Conservation (phyloP, 2,113 vertebrate species). For the Solea solea region DNA sequence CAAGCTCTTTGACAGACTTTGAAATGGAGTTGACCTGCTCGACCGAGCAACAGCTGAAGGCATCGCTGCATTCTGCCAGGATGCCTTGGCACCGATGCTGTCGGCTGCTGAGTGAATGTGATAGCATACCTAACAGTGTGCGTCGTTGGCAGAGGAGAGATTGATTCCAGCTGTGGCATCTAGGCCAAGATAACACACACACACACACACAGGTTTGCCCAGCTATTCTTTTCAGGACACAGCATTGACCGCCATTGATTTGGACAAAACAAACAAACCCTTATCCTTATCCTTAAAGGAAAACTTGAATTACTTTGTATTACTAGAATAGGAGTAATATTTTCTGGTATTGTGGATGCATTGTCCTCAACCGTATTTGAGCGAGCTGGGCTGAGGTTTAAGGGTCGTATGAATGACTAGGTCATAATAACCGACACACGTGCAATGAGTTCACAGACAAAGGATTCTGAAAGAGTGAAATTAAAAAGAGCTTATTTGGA, state of each 20-base stretch:
- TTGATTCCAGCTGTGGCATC: slow-evolving; percentile 52
- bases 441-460: too few species aligned
- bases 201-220: slow-evolving; percentile 2
- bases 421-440: too few species aligned
- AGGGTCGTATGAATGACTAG: too few species aligned
- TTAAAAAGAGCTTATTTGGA: too few species aligned
- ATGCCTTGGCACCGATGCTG: slow-evolving; percentile 32
- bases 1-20: slow-evolving; percentile 36
- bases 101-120: slow-evolving; percentile 18
- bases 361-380: neutral
- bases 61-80: slow-evolving; percentile 31
- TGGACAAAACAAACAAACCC: too few species aligned
- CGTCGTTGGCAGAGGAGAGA: slow-evolving; percentile 33
- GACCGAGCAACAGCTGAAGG: slow-evolving; percentile 52
- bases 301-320: too few species aligned
- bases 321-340: too few species aligned
- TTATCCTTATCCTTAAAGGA: too few species aligned
- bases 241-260: too few species aligned
- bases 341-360: neutral
- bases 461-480: too few species aligned
- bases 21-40: slow-evolving; percentile 48
- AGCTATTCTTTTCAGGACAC: too few species aligned
- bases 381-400: neutral
- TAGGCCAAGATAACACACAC: slow-evolving; percentile 3
- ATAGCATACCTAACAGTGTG: slow-evolving; percentile 44